Evolutionary conservation across 2,888 invertebrate genomes (phyloP).

Genomic region (Tribolium freemani): DNA sequence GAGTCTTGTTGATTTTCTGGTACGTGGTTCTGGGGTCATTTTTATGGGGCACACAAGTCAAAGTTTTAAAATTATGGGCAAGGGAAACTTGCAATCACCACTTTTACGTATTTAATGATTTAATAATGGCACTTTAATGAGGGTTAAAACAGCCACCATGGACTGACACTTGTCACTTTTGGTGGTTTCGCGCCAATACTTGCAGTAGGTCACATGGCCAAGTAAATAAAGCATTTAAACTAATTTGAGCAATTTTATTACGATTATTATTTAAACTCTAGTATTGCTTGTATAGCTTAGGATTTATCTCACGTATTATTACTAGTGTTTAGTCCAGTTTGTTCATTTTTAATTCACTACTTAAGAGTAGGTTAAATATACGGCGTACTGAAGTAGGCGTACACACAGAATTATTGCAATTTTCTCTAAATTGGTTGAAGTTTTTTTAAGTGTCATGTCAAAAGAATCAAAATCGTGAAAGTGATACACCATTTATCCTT

Average conservation of each 20-base stretch:
- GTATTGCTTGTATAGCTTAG: too few species aligned
- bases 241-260: background rate
- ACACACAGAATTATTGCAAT: too few species aligned
- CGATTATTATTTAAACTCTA: too few species aligned
- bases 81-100: background rate
- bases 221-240: background rate
- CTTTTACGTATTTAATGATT: background rate
- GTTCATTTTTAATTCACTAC: too few species aligned
- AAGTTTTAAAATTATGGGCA: background rate
- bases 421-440: too few species aligned
- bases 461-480: too few species aligned
- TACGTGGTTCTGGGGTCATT: background rate
- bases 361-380: too few species aligned
- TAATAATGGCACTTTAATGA: constrained; percentile 18
- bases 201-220: background rate
- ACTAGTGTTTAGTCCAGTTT: too few species aligned
- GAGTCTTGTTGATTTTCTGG: constrained; percentile 5
- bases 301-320: too few species aligned
- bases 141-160: background rate
- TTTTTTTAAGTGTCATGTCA: too few species aligned
- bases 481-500: too few species aligned
- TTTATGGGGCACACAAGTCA: background rate
- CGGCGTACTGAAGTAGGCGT: too few species aligned
- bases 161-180: background rate
- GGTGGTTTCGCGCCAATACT: background rate